Conservation (phyloP, 2,113 vertebrate species). For the Dissostichus mawsoni region DNA sequence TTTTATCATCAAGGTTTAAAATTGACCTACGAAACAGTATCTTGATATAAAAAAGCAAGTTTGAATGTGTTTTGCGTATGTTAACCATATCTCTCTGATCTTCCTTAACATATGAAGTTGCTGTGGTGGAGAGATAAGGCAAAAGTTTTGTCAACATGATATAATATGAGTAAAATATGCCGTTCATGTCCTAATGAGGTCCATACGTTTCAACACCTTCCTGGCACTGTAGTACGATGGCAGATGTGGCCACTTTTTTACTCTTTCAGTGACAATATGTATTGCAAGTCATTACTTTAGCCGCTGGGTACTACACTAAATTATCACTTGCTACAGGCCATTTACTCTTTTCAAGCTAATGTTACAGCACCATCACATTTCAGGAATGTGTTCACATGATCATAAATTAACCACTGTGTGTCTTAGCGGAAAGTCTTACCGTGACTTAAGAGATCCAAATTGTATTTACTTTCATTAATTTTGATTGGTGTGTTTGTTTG, state of each 20-base stretch:
- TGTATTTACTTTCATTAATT: conserved; percentile 24
- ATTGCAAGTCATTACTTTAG: conserved; percentile 29
- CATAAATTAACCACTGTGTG: conserved; percentile 39
- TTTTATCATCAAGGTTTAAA: neutral
- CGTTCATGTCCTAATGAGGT: conserved; percentile 3
- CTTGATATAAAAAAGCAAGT: neutral
- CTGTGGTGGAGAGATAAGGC: neutral
- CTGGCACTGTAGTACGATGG: neutral
- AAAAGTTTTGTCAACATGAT: neutral
- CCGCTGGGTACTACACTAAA: conserved; percentile 11
- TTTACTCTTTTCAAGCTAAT: conserved; percentile 43
- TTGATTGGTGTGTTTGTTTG: conserved; percentile 25
- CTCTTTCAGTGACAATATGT: conserved; percentile 29
- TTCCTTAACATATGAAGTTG: neutral
- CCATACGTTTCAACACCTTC: conserved; percentile 4
- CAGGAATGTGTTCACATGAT: conserved; percentile 36
- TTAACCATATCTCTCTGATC: neutral
- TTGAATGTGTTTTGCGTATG: neutral
- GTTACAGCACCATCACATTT: conserved; percentile 32
- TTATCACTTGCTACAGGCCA: conserved; percentile 17
- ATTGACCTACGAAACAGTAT: neutral
- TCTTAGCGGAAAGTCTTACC: conserved; percentile 12
- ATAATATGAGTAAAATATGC: neutral
- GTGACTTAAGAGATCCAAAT: conserved; percentile 2
- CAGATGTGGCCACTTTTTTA: conserved; percentile 14